Conservation (phyloP, 2,888 invertebrate genomes). For the Tetranychus truncatus region DNA sequence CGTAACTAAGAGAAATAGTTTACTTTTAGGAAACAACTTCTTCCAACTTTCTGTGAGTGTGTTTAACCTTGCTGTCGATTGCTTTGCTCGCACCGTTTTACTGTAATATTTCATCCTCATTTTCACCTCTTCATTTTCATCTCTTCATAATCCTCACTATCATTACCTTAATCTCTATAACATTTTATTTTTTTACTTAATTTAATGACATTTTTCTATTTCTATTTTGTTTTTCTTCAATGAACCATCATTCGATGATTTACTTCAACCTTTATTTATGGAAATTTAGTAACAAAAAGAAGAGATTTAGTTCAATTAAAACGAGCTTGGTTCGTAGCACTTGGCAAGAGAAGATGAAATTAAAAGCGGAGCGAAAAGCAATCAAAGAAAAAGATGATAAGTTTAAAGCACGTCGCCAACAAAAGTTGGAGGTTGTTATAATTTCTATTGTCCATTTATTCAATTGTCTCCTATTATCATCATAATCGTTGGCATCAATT, state of each 20-base stretch:
- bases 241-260: too few species aligned
- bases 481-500: not conserved
- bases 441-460: not conserved
- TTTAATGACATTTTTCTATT: too few species aligned
- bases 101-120: not conserved
- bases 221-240: too few species aligned
- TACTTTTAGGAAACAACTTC: not conserved
- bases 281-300: slow-evolving; percentile 6
- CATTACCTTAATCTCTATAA: too few species aligned
- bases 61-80: slow-evolving; percentile 4
- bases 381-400: slow-evolving; percentile 14
- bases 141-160: not conserved
- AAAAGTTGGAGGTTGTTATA: slow-evolving; percentile 14
- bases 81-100: not conserved
- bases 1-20: too few species aligned
- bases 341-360: slow-evolving; percentile 20
- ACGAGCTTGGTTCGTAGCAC: slow-evolving; percentile 14
- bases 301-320: slow-evolving; percentile 17
- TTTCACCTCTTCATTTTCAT: not conserved
- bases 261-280: not conserved
- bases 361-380: slow-evolving; percentile 15
- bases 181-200: too few species aligned
- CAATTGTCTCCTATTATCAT: not conserved
- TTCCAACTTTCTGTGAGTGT: not conserved
- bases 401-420: slow-evolving; percentile 16